Conservation (phyloP, 2,888 invertebrate species). For the Chrysolina haemoptera region DNA sequence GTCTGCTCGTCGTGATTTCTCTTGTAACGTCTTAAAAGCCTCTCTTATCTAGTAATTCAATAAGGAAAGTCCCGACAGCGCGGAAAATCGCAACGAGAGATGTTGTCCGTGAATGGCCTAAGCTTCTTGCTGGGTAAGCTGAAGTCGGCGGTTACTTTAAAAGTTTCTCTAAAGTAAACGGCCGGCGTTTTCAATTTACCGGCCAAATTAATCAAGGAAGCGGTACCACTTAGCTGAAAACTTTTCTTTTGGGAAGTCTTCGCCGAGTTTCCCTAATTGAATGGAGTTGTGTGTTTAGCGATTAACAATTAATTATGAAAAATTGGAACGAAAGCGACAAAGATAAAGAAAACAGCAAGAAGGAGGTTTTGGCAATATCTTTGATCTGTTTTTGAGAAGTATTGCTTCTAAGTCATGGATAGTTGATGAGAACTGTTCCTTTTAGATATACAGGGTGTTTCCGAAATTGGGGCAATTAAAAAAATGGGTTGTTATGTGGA, state of each 20-base stretch:
- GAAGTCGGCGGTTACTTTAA: too few species aligned
- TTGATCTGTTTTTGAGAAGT: too few species aligned
- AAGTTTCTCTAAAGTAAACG: background rate
- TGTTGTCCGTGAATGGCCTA: background rate
- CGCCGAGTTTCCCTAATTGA: background rate
- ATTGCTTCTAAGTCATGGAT: too few species aligned
- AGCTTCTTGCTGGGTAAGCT: background rate
- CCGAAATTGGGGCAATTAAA: too few species aligned
- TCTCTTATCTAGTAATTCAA: conserved; percentile 6
- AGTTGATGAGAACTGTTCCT: too few species aligned
- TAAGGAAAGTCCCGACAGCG: background rate
- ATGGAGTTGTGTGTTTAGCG: background rate
- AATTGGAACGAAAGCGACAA: too few species aligned
- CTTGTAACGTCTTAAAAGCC: background rate
- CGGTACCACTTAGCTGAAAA: background rate
- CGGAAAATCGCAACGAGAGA: background rate
- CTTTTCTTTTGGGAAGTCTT: background rate
- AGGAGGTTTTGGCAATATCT: too few species aligned
- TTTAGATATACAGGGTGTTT: too few species aligned
- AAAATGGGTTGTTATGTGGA: too few species aligned
- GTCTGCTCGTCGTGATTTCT: background rate
- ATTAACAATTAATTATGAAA: background rate
- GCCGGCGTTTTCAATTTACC: background rate
- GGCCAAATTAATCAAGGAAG: background rate
- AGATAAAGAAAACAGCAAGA: too few species aligned